A percentile compares a stretch with the other conserved stretches of the same genome.
These are phyloP conservation scores for Elegia similella DNA, from an alignment of 2,888 invertebrate species.

Conservation along the genomic window DNA sequence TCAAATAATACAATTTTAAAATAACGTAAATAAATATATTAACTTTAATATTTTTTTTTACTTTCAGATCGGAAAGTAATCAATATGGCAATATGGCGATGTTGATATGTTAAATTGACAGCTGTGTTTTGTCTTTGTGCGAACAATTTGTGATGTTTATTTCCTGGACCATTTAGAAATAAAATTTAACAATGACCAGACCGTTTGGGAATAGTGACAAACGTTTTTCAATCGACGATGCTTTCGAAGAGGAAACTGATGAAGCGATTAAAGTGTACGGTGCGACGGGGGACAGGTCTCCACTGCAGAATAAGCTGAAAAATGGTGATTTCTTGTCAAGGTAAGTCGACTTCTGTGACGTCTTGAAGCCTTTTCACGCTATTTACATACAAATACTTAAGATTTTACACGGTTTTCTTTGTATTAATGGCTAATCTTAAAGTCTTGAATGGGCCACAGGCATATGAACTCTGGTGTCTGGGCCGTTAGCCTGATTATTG, in stretches of 20 bases:
- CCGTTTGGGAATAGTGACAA: constrained; percentile 80
- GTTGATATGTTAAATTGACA: constrained; percentile 75
- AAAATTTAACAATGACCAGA: constrained; percentile 71
- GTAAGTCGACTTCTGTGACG: constrained; percentile 38
- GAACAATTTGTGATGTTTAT: constrained; percentile 62
- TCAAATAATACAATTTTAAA: too few relatives aligned
- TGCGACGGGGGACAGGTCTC: constrained; percentile 87
- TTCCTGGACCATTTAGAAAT: constrained; percentile 48
- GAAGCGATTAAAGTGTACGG: constrained; percentile 92
- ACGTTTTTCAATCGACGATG: constrained; percentile 91
- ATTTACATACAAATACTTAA: background rate
- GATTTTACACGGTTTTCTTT: constrained; percentile 32
- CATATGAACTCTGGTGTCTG: constrained; percentile 58
- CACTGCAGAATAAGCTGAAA: constrained; percentile 79
- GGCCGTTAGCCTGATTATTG: background rate
- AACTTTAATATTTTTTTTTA: constrained; percentile 4
- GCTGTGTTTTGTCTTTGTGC: constrained; percentile 68
- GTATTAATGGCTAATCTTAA: constrained; percentile 56
- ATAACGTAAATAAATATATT: too few relatives aligned
- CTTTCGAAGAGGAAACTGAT: constrained; percentile 92
- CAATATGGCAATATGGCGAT: constrained; percentile 53
- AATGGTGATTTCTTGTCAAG: constrained; percentile 69
- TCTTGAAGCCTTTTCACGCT: background rate
- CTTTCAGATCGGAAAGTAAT: constrained; percentile 32
- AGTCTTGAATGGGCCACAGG: constrained; percentile 61